Evolutionary conservation across 1,140 invertebrate species (phyloP).

Genomic region (Carposina sasakii): DNA sequence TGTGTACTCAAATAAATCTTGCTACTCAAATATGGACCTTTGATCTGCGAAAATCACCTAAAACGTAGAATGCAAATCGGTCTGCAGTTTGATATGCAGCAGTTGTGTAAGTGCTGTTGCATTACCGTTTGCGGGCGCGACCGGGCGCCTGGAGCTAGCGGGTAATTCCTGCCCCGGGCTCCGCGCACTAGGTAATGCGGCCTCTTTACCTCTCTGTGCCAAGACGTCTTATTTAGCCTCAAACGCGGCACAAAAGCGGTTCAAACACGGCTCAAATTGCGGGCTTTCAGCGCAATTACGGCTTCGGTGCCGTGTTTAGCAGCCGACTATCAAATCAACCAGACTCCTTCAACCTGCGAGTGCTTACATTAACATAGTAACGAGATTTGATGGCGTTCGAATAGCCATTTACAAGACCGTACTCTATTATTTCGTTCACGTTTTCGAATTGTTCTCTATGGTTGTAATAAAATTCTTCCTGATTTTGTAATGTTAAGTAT

Average conservation of each 20-base stretch:
- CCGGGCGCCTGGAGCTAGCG: conserved; percentile 31
- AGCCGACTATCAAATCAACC: conserved; percentile 41
- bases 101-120: too few species aligned
- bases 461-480: conserved; percentile 19
- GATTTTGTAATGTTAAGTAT: too few species aligned
- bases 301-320: conserved; percentile 35
- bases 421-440: conserved; percentile 13
- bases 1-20: too few species aligned
- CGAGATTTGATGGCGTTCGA: conserved; percentile 18
- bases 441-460: conserved; percentile 12
- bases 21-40: too few species aligned
- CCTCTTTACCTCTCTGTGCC: conserved; percentile 51
- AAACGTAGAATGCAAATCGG: too few species aligned
- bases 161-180: conserved; percentile 43
- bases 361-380: conserved; percentile 30
- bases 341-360: conserved; percentile 30
- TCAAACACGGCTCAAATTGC: conserved; percentile 57
- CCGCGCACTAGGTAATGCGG: conserved; percentile 59
- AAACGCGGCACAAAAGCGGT: conserved; percentile 46
- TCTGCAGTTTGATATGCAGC: too few species aligned
- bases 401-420: conserved; percentile 16
- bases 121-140: conserved; percentile 20
- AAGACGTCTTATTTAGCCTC: conserved; percentile 64
- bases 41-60: too few species aligned
- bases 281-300: conserved; percentile 59